Percentiles rank a stretch among this genome's conserved stretches.
These are phyloP conservation scores for Littorina saxatilis DNA, from an alignment of 1,140 invertebrate genomes.

Conservation along the genomic window DNA sequence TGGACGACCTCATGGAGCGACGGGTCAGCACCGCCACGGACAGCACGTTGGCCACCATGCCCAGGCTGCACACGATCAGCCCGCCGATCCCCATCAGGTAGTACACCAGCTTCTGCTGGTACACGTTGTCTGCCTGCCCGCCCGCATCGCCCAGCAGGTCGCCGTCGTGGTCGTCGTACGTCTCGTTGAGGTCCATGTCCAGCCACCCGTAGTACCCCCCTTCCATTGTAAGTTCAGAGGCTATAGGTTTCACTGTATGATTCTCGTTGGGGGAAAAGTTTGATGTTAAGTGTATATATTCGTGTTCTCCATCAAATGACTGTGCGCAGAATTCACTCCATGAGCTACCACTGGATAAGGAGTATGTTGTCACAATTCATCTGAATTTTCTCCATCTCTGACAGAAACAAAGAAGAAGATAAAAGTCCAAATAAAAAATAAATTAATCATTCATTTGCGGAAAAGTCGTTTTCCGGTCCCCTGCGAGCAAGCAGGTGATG, in stretches of 20 bases:
- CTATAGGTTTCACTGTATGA: not conserved
- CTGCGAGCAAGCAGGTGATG: too few species aligned
- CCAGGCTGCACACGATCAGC: conserved; percentile 67
- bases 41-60: conserved; percentile 72
- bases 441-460: too few species aligned
- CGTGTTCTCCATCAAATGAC: too few species aligned
- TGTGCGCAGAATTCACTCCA: too few species aligned
- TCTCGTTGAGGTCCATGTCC: not conserved
- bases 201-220: not conserved
- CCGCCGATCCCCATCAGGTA: conserved; percentile 73
- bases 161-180: not conserved
- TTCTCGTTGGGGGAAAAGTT: not conserved
- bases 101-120: conserved; percentile 55
- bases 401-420: too few species aligned
- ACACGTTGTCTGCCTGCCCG: not conserved
- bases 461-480: too few species aligned
- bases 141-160: not conserved
- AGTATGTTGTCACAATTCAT: not conserved
- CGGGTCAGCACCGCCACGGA: conserved; percentile 72
- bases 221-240: not conserved
- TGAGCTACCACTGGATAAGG: not conserved
- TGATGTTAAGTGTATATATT: too few species aligned
- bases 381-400: not conserved
- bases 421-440: too few species aligned
- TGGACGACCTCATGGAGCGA: conserved; percentile 69